Conservation (phyloP, 2,888 invertebrate species). For the Drosophila mulleri region DNA sequence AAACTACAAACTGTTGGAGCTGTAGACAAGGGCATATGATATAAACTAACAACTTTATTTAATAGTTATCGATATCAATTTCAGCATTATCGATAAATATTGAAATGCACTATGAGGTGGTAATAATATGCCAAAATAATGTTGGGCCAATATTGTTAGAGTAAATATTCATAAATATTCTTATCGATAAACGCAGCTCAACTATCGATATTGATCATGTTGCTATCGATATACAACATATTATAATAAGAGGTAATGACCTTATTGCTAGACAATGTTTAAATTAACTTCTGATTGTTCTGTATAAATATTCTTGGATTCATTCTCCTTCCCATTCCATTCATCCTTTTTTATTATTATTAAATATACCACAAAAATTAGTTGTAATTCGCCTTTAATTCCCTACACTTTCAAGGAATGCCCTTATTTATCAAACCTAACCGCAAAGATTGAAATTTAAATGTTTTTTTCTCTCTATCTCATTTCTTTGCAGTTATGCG, state of each 20-base stretch:
- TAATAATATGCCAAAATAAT: too few relatives aligned
- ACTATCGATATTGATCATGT: not conserved
- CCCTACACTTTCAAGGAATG: not conserved
- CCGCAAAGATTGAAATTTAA: not conserved
- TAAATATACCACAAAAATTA: not conserved
- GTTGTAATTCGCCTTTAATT: conserved; percentile 1
- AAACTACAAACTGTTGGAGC: not conserved
- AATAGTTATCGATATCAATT: not conserved
- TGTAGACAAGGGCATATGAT: too few relatives aligned
- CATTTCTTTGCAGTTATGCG: conserved; percentile 81
- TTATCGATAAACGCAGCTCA: not conserved
- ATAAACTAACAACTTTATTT: too few relatives aligned
- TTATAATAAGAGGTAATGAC: too few relatives aligned
- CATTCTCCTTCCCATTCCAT: not conserved
- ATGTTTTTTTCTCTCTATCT: conserved; percentile 27
- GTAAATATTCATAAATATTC: not conserved
- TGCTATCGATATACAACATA: too few relatives aligned
- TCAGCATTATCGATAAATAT: not conserved
- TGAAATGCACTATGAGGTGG: too few relatives aligned
- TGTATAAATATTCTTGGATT: not conserved
- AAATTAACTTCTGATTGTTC: not conserved
- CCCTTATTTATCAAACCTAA: not conserved
- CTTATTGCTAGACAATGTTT: not conserved
- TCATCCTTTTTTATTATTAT: not conserved
- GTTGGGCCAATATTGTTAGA: not conserved